Evolutionary conservation across 2,888 invertebrate species (phyloP), one percentile per base, ranked within the genome.

Genomic region (Lissonota sp.): DNA sequence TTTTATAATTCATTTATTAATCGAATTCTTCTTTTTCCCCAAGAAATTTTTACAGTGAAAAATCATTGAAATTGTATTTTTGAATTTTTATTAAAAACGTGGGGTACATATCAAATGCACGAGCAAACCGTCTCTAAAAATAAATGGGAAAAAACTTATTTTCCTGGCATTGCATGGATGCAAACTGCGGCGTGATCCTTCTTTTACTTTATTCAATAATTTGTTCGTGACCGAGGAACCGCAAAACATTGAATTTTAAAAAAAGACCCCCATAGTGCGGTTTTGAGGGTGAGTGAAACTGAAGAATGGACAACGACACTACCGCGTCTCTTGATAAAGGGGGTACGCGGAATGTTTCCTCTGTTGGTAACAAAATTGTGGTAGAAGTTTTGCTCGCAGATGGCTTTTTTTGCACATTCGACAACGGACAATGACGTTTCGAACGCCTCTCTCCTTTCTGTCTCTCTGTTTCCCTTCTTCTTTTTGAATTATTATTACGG

Each of bases 401-500:
- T 81, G 81, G 69, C 64, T 53, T 73, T 73, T 70, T 72, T 72
- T 74, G 69, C 73, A 55, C 64, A 58, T 63, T 73, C 46, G 51
- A 58, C 67, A 70, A 39, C 71, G 40, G 66, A 80, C 78, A 81
- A 78, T 81, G 64, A 66, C 58, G 49, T 14, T 26, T 70, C 40
- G 53, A 58, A 70, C 51, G 10, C 44, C 49, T 69, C 42, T 26
- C 42, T 55, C 49, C 37, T 76, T 83, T 76, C 70, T 84, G 66
- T 74, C 51, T 62, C 37, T 8, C 12, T n/a, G n/a, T n/a, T n/a
- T 62, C 12, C 8, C 44, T 51, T 26, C 16, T 40, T 49, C 40
- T 58, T 86, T 80, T 37, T 74, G 83, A 83, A 86, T 62, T 39
- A 42, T 51, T 57, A 46, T 75, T 64, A 42, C 63, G 37, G 72